Evolutionary conservation across 2,888 invertebrate species (phyloP).

Genomic region (Parochlus steinenii): DNA sequence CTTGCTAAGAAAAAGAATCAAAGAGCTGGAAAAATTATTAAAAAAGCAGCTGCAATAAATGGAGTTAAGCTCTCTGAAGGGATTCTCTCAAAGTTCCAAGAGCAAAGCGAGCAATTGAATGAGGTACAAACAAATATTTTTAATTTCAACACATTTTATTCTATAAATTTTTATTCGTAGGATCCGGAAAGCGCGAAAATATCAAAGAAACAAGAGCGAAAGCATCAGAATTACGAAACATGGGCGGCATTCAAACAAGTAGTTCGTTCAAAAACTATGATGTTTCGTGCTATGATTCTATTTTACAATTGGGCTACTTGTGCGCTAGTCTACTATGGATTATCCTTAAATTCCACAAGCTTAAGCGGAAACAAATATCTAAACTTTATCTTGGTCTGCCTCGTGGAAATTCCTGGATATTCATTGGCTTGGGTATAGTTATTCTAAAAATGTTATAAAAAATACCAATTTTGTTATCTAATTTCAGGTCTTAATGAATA

Average conservation of each 20-base stretch:
- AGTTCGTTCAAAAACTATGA: background rate
- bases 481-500: slow-evolving; percentile 32
- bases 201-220: too few species aligned
- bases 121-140: background rate
- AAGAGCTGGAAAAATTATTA: slow-evolving; percentile 37
- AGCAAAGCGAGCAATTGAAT: slow-evolving; percentile 13
- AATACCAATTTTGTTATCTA: too few species aligned
- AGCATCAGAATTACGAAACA: too few species aligned
- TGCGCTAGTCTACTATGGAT: slow-evolving; percentile 50
- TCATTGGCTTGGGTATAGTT: too few species aligned
- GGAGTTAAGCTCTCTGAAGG: slow-evolving; percentile 31
- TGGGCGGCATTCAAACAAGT: background rate
- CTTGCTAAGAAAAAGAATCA: slow-evolving; percentile 36
- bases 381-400: slow-evolving; percentile 44
- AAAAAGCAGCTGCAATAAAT: slow-evolving; percentile 38
- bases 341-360: slow-evolving; percentile 46
- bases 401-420: slow-evolving; percentile 44
- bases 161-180: too few species aligned
- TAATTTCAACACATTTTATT: too few species aligned
- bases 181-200: too few species aligned
- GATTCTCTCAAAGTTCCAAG: slow-evolving; percentile 30
- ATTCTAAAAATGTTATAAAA: too few species aligned
- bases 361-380: slow-evolving; percentile 49
- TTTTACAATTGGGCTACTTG: slow-evolving; percentile 36
- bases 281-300: slow-evolving; percentile 5